A percentile compares a stretch with the other conserved stretches of the same genome.
phyloP scores from a whole-genome alignment of 2,888 invertebrate genomes.

The Celastrina argiolus region DNA sequence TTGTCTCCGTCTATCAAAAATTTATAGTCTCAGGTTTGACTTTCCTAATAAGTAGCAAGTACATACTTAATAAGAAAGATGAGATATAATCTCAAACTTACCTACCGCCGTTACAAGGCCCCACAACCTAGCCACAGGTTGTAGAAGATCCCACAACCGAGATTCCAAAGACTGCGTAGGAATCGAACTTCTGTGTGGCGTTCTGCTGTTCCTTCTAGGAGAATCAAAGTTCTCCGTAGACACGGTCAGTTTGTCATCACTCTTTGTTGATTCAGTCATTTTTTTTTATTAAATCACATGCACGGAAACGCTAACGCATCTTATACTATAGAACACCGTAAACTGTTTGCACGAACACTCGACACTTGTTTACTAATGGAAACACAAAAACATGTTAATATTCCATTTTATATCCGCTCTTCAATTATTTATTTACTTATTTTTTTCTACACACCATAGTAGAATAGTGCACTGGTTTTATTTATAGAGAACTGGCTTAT shows the following conservation, averaged over 20 bases:
- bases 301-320: slow-evolving; percentile 1
- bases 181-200: slow-evolving; percentile 40
- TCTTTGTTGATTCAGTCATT: slow-evolving; percentile 36
- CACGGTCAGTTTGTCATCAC: slow-evolving; percentile 48
- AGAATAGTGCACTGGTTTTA: slow-evolving; percentile 16
- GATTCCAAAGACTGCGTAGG: slow-evolving; percentile 57
- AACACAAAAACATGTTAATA: neutral
- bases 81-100: slow-evolving; percentile 39
- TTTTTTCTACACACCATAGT: slow-evolving; percentile 7
- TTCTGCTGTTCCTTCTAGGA: slow-evolving; percentile 36
- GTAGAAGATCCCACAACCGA: slow-evolving; percentile 63
- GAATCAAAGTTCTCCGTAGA: slow-evolving; percentile 42
- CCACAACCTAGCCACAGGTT: slow-evolving; percentile 68
- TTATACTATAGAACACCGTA: neutral
- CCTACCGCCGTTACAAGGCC: slow-evolving; percentile 66
- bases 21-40: too few species aligned
- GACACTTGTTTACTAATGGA: slow-evolving; percentile 12
- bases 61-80: neutral
- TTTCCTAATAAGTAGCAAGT: too few species aligned
- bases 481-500: slow-evolving; percentile 12
- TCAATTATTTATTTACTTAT: slow-evolving; percentile 5
- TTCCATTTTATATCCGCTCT: neutral
- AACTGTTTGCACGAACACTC: slow-evolving; percentile 10
- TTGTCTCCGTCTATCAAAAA: too few species aligned
- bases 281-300: slow-evolving; percentile 24